phyloP scores from a whole-genome alignment of 2,888 invertebrate genomes.

The Microctonus brassicae region DNA sequence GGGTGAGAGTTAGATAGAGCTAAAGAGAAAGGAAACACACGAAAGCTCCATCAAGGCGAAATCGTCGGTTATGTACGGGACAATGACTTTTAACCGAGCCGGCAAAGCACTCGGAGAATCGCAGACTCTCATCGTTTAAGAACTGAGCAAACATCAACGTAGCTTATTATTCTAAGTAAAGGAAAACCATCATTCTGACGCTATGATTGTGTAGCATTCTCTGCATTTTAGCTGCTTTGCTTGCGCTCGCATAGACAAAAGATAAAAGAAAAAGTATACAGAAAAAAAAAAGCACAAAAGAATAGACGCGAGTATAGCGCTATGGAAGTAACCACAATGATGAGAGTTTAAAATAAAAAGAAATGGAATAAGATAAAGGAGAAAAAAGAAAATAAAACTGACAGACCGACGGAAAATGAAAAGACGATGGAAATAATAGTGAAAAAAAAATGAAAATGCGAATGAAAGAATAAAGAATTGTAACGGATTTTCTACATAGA shows the following conservation, averaged over 20 bases:
- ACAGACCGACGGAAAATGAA: constrained; percentile 1
- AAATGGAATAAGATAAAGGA: constrained; percentile 8
- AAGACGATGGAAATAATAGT: constrained; percentile 13
- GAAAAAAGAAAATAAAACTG: not conserved
- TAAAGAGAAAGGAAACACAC: not conserved
- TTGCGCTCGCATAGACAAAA: constrained; percentile 37
- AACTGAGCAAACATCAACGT: constrained; percentile 54
- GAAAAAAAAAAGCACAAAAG: too few species aligned
- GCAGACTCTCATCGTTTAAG: constrained; percentile 50
- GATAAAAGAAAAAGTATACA: constrained; percentile 27
- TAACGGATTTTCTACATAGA: constrained; percentile 13
- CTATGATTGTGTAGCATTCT: constrained; percentile 16
- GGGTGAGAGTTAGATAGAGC: not conserved
- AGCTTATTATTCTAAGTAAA: constrained; percentile 52
- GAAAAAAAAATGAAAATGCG: constrained; percentile 13
- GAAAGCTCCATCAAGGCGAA: constrained; percentile 19
- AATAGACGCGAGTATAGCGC: not conserved
- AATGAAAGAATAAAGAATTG: constrained; percentile 12
- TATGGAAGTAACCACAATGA: not conserved
- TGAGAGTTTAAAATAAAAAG: constrained; percentile 4
- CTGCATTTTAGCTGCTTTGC: constrained; percentile 48
- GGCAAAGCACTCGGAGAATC: constrained; percentile 41
- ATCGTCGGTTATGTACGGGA: constrained; percentile 43
- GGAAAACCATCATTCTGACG: constrained; percentile 32
- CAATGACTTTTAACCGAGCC: constrained; percentile 41